These are phyloP conservation scores for Choreutis nemorana DNA, from an alignment of 2,888 invertebrate genomes.

Conservation along the genomic window DNA sequence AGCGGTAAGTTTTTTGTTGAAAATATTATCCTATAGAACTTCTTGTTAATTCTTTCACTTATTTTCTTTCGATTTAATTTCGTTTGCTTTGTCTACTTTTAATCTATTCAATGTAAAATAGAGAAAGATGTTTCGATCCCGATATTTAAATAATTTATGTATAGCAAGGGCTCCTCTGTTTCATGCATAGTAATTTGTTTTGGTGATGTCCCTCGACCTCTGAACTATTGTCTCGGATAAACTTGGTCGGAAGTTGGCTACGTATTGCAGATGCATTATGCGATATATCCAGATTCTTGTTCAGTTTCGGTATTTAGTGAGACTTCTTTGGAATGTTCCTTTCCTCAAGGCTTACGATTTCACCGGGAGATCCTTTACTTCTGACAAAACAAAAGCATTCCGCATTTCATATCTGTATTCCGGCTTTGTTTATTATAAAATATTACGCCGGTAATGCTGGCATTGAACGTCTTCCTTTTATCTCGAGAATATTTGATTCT, in stretches of 20 bases:
- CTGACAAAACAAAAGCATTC: slow-evolving; percentile 17
- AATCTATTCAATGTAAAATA: no score
- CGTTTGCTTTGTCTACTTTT: no score
- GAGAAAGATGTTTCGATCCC: neutral
- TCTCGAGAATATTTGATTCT: slow-evolving; percentile 34
- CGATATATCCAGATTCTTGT: slow-evolving; percentile 35
- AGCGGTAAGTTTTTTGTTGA: slow-evolving; percentile 43
- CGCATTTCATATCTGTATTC: slow-evolving; percentile 14
- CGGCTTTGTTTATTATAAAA: slow-evolving; percentile 11
- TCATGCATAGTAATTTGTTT: slow-evolving; percentile 46
- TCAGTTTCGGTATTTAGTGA: slow-evolving; percentile 23
- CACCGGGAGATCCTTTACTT: slow-evolving; percentile 3
- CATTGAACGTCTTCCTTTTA: slow-evolving; percentile 24
- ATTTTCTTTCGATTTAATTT: slow-evolving; percentile 3
- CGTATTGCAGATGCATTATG: slow-evolving; percentile 45
- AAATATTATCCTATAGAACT: no score
- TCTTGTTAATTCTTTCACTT: no score
- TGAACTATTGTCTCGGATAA: slow-evolving; percentile 39
- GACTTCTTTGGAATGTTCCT: slow-evolving; percentile 17
- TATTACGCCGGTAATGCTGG: slow-evolving; percentile 13
- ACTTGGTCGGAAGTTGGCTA: slow-evolving; percentile 44
- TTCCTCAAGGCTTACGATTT: neutral
- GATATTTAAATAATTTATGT: slow-evolving; percentile 21
- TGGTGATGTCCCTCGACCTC: slow-evolving; percentile 36
- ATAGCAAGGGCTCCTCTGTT: slow-evolving; percentile 21